Evolutionary conservation across 2,797 vertebrate species (phyloP).

Genomic region (Sebastes nivosus): DNA sequence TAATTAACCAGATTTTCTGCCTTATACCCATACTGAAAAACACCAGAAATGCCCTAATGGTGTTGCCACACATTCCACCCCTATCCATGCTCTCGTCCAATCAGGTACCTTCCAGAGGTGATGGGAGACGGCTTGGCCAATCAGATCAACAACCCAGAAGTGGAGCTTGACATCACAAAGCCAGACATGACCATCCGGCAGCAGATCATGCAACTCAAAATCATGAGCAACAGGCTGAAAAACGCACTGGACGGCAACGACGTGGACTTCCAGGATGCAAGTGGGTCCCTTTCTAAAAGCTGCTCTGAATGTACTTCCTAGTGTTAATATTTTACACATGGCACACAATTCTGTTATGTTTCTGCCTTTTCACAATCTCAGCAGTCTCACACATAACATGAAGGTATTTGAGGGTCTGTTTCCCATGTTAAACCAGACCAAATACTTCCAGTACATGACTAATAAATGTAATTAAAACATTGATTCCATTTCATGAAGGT

Average conservation of each 20-base stretch:
- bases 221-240: conserved; percentile 92
- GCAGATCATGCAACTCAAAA: conserved; percentile 95
- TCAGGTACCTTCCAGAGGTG: conserved; percentile 92
- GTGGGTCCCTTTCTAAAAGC: conserved; percentile 72
- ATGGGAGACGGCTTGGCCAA: conserved; percentile 93
- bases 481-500: conserved; percentile 10
- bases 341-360: not conserved
- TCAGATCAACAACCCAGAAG: conserved; percentile 95
- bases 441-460: not conserved
- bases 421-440: not conserved
- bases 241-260: conserved; percentile 90
- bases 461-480: conserved; percentile 4
- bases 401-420: not conserved
- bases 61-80: not conserved
- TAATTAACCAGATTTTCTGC: not conserved
- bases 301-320: not conserved
- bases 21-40: not conserved
- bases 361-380: not conserved
- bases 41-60: not conserved
- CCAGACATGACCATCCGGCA: conserved; percentile 93
- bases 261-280: conserved; percentile 93
- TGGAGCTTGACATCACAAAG: conserved; percentile 96
- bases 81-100: not conserved
- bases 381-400: not conserved
- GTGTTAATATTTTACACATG: not conserved